phyloP scores from a whole-genome alignment of 1,140 invertebrate species.

The Chymomyza costata region DNA sequence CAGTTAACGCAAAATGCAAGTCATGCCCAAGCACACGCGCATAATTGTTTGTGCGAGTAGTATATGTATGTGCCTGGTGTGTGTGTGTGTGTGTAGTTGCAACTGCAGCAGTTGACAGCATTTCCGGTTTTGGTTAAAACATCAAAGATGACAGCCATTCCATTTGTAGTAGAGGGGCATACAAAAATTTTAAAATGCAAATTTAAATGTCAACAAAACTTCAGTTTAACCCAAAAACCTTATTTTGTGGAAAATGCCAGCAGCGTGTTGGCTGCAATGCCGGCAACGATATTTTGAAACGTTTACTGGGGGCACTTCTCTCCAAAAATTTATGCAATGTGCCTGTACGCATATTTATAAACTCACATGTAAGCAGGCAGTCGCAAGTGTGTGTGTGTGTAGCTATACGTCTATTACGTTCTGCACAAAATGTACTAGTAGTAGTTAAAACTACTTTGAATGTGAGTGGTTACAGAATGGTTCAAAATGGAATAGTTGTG shows the following conservation, averaged over 20 bases:
- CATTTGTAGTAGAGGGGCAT: slow-evolving; percentile 21
- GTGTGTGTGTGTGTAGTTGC: background rate
- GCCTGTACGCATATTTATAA: slow-evolving; percentile 20
- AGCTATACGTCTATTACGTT: no score
- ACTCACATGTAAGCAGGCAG: slow-evolving; percentile 25
- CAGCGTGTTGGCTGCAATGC: slow-evolving; percentile 24
- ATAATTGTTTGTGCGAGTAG: background rate
- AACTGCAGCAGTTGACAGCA: slow-evolving; percentile 41
- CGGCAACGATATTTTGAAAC: slow-evolving; percentile 29
- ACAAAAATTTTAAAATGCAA: slow-evolving; percentile 64
- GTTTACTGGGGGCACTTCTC: slow-evolving; percentile 41
- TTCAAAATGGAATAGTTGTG: no score
- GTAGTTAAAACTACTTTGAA: no score
- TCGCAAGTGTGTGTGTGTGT: no score
- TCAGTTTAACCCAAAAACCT: slow-evolving; percentile 70
- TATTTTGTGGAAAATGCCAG: slow-evolving; percentile 41
- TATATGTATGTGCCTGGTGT: slow-evolving; percentile 17
- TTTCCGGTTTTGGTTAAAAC: slow-evolving; percentile 58
- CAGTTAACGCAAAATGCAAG: slow-evolving; percentile 65
- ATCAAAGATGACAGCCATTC: slow-evolving; percentile 62
- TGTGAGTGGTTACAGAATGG: no score
- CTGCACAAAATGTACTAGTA: no score
- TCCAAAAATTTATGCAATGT: slow-evolving; percentile 32
- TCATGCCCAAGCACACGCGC: slow-evolving; percentile 26
- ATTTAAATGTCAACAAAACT: slow-evolving; percentile 72